Conservation (phyloP, 2,113 vertebrate genomes). For the Nothoprocta pentlandii region DNA sequence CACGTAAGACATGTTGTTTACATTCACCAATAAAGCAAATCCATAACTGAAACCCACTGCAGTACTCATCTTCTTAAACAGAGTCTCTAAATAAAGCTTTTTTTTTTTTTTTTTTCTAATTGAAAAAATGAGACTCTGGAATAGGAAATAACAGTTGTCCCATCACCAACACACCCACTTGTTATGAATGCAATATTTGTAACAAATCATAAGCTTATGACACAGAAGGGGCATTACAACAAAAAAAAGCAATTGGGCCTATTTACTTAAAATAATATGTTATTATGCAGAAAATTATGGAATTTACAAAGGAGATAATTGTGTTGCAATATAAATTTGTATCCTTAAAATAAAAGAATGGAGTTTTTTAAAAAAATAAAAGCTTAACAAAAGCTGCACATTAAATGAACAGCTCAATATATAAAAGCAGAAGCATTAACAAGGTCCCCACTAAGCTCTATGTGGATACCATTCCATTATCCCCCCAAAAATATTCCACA, state of each 20-base stretch:
- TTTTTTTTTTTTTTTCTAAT: not conserved
- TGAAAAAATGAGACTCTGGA: not conserved
- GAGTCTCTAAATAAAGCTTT: not conserved
- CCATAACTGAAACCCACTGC: not conserved
- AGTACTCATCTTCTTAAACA: not conserved
- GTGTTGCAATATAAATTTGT: not conserved
- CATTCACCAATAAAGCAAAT: slow-evolving; percentile 6
- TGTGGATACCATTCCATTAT: no score
- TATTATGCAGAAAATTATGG: not conserved
- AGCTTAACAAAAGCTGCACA: not conserved
- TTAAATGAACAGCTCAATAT: not conserved
- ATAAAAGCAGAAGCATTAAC: not conserved
- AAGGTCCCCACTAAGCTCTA: not conserved
- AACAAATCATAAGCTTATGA: not conserved
- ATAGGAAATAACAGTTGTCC: not conserved
- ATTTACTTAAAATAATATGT: not conserved
- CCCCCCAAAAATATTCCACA: not conserved
- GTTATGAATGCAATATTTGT: not conserved
- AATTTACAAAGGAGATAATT: not conserved
- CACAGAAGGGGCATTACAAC: not conserved
- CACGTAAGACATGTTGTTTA: not conserved
- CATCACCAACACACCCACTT: not conserved
- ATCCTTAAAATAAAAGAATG: not conserved
- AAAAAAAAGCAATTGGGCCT: not conserved
- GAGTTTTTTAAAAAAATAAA: not conserved